Conservation (phyloP, 2,888 invertebrate species). For the Himalopsyche japonica region DNA sequence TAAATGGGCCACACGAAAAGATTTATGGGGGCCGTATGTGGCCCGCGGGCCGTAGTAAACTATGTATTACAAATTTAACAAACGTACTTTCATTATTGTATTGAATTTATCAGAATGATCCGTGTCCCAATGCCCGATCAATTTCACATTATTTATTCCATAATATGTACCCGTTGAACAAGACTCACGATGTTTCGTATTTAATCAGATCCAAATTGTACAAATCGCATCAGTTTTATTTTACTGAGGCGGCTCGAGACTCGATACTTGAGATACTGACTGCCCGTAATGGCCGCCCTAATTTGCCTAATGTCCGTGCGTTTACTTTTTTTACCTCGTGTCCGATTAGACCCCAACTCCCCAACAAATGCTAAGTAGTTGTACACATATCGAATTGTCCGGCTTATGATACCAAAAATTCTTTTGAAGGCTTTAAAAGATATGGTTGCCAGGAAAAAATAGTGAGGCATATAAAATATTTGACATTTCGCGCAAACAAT, state of each 20-base stretch:
- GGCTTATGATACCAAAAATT: too few species aligned
- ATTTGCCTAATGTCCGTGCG: constrained; percentile 35
- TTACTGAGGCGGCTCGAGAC: not conserved
- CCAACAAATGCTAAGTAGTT: not conserved
- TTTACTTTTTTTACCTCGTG: constrained; percentile 32
- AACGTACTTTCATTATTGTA: too few species aligned
- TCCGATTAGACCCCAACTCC: constrained; percentile 20
- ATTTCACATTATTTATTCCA: constrained; percentile 1
- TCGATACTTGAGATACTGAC: not conserved
- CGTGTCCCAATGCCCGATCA: not conserved
- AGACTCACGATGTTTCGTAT: constrained; percentile 30
- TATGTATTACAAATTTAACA: too few species aligned
- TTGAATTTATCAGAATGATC: not conserved
- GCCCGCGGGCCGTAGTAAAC: too few species aligned
- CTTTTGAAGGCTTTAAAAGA: too few species aligned
- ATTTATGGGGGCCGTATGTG: too few species aligned
- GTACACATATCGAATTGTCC: not conserved
- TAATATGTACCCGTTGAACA: constrained; percentile 22
- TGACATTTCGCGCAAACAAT: too few species aligned
- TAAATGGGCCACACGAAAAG: too few species aligned
- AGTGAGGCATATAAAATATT: too few species aligned
- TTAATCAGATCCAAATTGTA: constrained; percentile 31
- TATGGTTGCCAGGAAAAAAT: too few species aligned
- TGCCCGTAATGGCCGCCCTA: constrained; percentile 15
- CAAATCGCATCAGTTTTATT: not conserved